Evolutionary conservation across 2,797 vertebrate species (phyloP).

Genomic region (Atherinosoma microstoma): DNA sequence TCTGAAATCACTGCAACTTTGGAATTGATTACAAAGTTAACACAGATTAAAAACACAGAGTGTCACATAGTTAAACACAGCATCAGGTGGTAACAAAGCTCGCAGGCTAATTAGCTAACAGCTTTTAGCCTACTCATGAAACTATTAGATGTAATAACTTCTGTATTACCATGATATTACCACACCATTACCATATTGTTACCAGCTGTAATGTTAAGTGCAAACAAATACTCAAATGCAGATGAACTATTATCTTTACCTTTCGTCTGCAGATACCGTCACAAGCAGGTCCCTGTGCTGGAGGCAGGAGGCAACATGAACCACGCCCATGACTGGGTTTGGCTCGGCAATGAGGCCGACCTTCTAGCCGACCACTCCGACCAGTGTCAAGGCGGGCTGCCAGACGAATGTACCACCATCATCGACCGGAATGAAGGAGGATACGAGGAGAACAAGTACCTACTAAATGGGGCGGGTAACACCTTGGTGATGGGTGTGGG

Average conservation of each 20-base stretch:
- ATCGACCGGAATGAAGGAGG: conserved; percentile 89
- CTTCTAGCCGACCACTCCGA: conserved; percentile 89
- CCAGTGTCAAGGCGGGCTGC: conserved; percentile 85
- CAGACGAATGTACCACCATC: conserved; percentile 91
- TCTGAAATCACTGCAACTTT: too few relatives aligned
- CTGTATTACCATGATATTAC: too few relatives aligned
- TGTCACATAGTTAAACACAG: too few relatives aligned
- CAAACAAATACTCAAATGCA: too few relatives aligned
- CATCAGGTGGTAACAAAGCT: too few relatives aligned
- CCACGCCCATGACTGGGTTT: conserved; percentile 98
- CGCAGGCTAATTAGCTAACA: too few relatives aligned
- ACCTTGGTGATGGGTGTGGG: conserved; percentile 70
- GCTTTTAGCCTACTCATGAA: too few relatives aligned
- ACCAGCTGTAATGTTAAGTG: too few relatives aligned
- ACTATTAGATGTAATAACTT: too few relatives aligned
- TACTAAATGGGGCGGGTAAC: conserved; percentile 87
- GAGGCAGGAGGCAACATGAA: conserved; percentile 93
- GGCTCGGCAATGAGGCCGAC: conserved; percentile 94
- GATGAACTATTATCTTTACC: not conserved
- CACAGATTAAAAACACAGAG: too few relatives aligned
- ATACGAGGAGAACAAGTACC: conserved; percentile 94
- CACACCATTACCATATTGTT: too few relatives aligned
- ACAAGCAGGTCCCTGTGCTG: conserved; percentile 93
- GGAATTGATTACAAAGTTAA: too few relatives aligned
- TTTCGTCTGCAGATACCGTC: conserved; percentile 84